Conservation (phyloP, 1,140 invertebrate species). For the Drosophila albomicans region DNA sequence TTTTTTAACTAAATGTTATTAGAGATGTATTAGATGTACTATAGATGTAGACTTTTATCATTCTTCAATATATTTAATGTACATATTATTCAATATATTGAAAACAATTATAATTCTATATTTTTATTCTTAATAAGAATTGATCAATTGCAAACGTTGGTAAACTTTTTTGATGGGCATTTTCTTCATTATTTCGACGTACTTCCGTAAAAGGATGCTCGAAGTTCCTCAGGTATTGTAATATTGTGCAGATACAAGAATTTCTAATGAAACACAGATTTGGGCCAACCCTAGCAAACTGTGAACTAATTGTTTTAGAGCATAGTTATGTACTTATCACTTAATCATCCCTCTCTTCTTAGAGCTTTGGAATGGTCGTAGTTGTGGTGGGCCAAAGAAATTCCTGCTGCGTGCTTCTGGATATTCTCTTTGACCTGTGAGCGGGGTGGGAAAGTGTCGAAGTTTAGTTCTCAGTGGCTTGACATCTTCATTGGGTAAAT, state of each 20-base stretch:
- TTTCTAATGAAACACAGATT: no score
- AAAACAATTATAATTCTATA: no score
- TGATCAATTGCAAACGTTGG: no score
- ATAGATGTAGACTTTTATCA: no score
- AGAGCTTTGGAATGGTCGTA: not conserved
- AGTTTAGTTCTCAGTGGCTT: constrained; percentile 4
- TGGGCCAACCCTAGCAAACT: not conserved
- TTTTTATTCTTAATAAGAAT: no score
- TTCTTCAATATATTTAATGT: no score
- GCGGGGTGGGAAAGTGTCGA: not conserved
- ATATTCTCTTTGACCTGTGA: not conserved
- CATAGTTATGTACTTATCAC: constrained; percentile 18
- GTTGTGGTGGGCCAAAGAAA: constrained; percentile 3
- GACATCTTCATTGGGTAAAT: constrained; percentile 72
- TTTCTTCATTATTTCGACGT: not conserved
- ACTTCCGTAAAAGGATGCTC: not conserved
- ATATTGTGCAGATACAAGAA: not conserved
- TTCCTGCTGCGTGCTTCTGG: constrained; percentile 5
- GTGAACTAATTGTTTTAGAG: constrained; percentile 24
- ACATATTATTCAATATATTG: no score
- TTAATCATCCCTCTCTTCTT: constrained; percentile 25
- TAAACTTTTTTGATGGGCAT: no score
- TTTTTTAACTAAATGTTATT: no score
- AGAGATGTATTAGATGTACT: no score
- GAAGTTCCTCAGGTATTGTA: not conserved